Percentiles rank a stretch among this genome's conserved stretches.
Evolutionary conservation across 2,888 invertebrate species (phyloP).

Genomic region (Hoplodrina blanda): DNA sequence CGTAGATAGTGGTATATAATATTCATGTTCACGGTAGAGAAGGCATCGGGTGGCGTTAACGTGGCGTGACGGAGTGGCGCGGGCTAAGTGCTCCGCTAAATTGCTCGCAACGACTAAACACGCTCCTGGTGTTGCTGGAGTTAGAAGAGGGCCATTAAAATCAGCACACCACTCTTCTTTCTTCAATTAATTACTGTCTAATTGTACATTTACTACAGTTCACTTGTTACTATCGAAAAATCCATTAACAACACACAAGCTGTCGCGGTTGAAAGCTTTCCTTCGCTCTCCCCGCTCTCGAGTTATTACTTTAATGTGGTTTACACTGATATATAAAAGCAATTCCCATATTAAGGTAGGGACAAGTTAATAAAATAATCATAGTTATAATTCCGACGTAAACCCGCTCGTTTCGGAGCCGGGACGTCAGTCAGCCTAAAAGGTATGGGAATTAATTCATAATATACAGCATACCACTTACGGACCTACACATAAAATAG

Average conservation of each 20-base stretch:
- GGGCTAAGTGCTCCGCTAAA: slow-evolving; percentile 81
- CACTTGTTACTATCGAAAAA: slow-evolving; percentile 16
- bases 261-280: slow-evolving; percentile 27
- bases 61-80: slow-evolving; percentile 77
- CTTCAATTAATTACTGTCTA: slow-evolving; percentile 41
- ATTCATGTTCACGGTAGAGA: slow-evolving; percentile 68
- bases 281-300: background rate
- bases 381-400: slow-evolving; percentile 41
- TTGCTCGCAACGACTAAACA: slow-evolving; percentile 77
- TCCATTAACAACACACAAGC: slow-evolving; percentile 13
- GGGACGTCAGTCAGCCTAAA: slow-evolving; percentile 55
- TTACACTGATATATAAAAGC: slow-evolving; percentile 39
- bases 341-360: slow-evolving; percentile 34
- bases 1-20: slow-evolving; percentile 57
- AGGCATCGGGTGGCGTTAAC: slow-evolving; percentile 73
- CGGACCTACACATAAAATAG: slow-evolving; percentile 39
- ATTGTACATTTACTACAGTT: slow-evolving; percentile 19
- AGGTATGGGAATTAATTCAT: slow-evolving; percentile 63
- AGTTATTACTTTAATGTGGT: slow-evolving; percentile 30
- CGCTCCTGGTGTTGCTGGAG: slow-evolving; percentile 58
- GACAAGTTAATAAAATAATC: slow-evolving; percentile 52
- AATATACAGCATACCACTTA: slow-evolving; percentile 47
- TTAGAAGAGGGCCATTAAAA: slow-evolving; percentile 55
- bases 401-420: slow-evolving; percentile 48
- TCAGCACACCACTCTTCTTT: slow-evolving; percentile 39